These are phyloP conservation scores for Anthrax anthrax DNA, from an alignment of 2,888 invertebrate genomes.

Conservation along the genomic window DNA sequence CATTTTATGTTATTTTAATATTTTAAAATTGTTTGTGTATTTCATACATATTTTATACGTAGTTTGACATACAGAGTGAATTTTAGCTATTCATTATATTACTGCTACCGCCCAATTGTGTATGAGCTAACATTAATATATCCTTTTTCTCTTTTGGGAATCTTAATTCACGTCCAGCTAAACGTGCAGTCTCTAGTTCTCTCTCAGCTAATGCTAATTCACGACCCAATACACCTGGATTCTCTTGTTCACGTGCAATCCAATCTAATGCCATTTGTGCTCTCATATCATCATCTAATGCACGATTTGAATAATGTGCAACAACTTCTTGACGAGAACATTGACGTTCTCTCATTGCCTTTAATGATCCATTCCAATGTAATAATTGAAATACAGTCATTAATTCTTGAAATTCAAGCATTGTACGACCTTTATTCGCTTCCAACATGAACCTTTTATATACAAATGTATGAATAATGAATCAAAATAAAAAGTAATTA, in stretches of 20 bases:
- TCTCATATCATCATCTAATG: conserved; percentile 88
- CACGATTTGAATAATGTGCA: conserved; percentile 83
- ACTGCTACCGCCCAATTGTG: conserved; percentile 49
- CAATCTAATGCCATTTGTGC: conserved; percentile 93
- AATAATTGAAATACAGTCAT: conserved; percentile 96
- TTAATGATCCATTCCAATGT: conserved; percentile 93
- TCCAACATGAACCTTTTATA: conserved; percentile 51
- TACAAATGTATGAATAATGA: conserved; percentile 12
- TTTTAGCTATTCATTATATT: conserved; percentile 15
- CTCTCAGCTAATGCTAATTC: conserved; percentile 75
- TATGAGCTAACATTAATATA: conserved; percentile 76
- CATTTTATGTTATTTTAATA: no score
- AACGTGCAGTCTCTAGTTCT: conserved; percentile 70
- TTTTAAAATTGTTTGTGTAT: no score
- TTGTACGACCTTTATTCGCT: conserved; percentile 78
- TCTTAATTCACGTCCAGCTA: conserved; percentile 78
- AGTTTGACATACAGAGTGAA: no score
- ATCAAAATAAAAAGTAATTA: not conserved
- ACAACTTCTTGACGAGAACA: conserved; percentile 88
- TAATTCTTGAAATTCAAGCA: conserved; percentile 91
- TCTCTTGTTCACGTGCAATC: conserved; percentile 70
- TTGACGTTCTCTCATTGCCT: conserved; percentile 88
- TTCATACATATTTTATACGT: no score
- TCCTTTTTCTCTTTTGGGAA: conserved; percentile 94
- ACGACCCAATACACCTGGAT: conserved; percentile 57